phyloP scores from a whole-genome alignment of 2,888 invertebrate species.

The Entomobrya proxima region DNA sequence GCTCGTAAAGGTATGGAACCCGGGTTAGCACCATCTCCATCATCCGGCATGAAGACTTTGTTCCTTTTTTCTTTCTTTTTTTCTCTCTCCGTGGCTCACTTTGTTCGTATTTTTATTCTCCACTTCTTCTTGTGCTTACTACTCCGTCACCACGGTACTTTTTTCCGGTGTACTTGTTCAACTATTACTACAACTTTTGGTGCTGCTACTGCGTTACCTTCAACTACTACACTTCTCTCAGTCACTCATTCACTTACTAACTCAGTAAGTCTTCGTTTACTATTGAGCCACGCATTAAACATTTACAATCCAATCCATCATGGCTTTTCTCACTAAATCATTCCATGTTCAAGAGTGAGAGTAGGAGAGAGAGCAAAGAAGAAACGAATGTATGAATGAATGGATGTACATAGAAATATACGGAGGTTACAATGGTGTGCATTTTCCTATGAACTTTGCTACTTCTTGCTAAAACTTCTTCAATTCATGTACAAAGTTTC shows the following conservation, averaged over 20 bases:
- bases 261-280: conserved; percentile 66
- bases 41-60: conserved; percentile 48
- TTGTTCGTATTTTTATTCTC: conserved; percentile 17
- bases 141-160: background rate
- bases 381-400: background rate
- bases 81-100: conserved; percentile 10
- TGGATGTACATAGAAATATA: background rate
- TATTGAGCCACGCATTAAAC: conserved; percentile 75
- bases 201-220: conserved; percentile 36
- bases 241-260: conserved; percentile 68
- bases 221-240: conserved; percentile 66
- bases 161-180: conserved; percentile 20
- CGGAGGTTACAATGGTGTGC: background rate
- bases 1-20: conserved; percentile 59
- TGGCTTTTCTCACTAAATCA: conserved; percentile 74
- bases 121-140: conserved; percentile 13
- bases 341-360: conserved; percentile 62
- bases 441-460: conserved; percentile 12
- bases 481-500: conserved; percentile 30
- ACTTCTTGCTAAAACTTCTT: conserved; percentile 4
- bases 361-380: background rate
- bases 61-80: conserved; percentile 30
- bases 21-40: conserved; percentile 56
- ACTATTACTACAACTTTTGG: background rate
- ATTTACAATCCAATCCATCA: conserved; percentile 75